A percentile compares a stretch with the other conserved stretches of the same genome.
These are phyloP conservation scores for Phyllostomus discolor DNA, from an alignment of 2,113 vertebrate genomes.

Conservation along the genomic window DNA sequence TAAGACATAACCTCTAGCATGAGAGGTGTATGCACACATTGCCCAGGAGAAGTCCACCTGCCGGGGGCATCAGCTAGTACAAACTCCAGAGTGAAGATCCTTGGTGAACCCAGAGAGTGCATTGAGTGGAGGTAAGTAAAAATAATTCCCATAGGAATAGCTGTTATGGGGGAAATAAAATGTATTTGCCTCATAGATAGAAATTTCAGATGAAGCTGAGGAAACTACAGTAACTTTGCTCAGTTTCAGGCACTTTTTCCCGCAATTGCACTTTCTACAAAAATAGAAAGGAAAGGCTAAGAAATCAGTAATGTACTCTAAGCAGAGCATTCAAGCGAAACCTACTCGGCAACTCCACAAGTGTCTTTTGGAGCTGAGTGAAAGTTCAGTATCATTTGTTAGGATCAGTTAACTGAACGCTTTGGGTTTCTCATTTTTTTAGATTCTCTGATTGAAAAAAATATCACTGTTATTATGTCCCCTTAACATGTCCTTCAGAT, in stretches of 20 bases:
- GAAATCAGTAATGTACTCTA: not conserved
- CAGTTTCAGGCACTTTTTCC: not conserved
- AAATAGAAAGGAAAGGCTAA: not conserved
- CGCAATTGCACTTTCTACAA: not conserved
- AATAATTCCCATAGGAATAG: not conserved
- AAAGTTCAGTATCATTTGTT: not conserved
- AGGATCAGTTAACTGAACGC: not conserved
- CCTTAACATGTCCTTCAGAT: not conserved
- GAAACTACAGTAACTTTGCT: not conserved
- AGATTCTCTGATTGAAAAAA: not conserved
- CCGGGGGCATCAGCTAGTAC: not conserved
- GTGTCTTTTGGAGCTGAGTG: not conserved
- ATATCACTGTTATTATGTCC: not conserved
- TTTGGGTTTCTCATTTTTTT: not conserved
- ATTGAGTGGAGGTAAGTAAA: not conserved
- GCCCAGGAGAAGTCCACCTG: not conserved
- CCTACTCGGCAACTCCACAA: not conserved
- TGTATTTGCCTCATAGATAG: not conserved
- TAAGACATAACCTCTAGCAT: not conserved
- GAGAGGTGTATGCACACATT: not conserved
- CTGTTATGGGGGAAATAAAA: not conserved
- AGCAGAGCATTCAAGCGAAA: not conserved
- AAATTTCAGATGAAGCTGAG: not conserved
- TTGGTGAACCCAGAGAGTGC: not conserved
- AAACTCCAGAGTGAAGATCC: not conserved